A percentile compares a stretch with the other conserved stretches of the same genome.
Evolutionary conservation across 2,797 vertebrate species (phyloP).

Genomic region (Anabas testudineus): DNA sequence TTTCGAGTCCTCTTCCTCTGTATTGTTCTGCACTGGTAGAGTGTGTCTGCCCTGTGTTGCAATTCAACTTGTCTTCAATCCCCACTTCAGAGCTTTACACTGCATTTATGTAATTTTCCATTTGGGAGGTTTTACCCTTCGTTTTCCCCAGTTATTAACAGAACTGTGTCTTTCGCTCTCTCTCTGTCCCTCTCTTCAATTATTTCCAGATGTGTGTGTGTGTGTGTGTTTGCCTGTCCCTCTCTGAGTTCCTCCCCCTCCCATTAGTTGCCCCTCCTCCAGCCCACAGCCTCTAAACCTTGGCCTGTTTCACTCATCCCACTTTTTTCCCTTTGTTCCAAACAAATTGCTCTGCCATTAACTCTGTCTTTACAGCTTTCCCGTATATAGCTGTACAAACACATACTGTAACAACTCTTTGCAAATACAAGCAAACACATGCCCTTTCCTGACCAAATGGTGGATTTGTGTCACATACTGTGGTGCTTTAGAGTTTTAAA

Average conservation of each 20-base stretch:
- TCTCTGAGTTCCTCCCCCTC: constrained; percentile 42
- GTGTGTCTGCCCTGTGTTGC: neutral
- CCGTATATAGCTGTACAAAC: no score
- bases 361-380: constrained; percentile 1
- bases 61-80: constrained; percentile 13
- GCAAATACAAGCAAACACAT: neutral
- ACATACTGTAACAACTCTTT: neutral
- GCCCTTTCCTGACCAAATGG: constrained; percentile 2
- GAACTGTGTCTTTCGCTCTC: constrained; percentile 15
- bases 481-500: neutral
- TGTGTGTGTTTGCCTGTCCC: constrained; percentile 32
- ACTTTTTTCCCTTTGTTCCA: constrained; percentile 29
- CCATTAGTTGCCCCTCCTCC: constrained; percentile 38
- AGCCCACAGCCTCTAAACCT: constrained; percentile 10
- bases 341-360: neutral
- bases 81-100: constrained; percentile 4
- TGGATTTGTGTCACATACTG: neutral
- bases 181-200: constrained; percentile 37
- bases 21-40: constrained; percentile 2
- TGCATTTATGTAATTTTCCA: constrained; percentile 18
- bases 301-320: neutral
- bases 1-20: constrained; percentile 9
- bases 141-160: constrained; percentile 26
- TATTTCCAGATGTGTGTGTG: constrained; percentile 76
- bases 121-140: constrained; percentile 10